Base-by-base conservation (phyloP, 2,888 invertebrate genomes). In the Petrolisthes cinctipes region DNA sequence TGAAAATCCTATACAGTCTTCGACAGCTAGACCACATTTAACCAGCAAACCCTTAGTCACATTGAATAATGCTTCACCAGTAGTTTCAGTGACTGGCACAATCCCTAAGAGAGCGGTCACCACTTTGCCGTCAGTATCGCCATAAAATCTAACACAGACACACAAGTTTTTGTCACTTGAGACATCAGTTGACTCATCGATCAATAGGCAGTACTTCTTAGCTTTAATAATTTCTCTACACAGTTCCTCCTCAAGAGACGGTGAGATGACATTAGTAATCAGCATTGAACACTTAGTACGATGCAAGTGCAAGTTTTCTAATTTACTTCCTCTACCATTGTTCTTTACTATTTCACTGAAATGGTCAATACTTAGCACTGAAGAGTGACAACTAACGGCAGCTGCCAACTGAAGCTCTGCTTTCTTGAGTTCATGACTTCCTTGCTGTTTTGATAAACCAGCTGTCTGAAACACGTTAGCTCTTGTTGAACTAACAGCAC, bases 201-300 rank as follows among this genome's bases (percentile, higher is more conserved):
- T 20, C 56, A 57, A 56, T 57, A 80, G 57, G 57, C 56, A 80
- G 23, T 80, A 80, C 57, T 80, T 80, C 57, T 80, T 80, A 57
- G 80, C 56, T 80, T 80, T 56, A 80, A 5, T 57, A 5, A 80
- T 57, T 23, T 80, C 57, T 80, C 57, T 57, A 54, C 80, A 56
- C 17, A 80, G n/a, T 14, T 80, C 80, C 23, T 53, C 78, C 57
- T 80, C 80, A 80, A 80, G 80, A 20, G 80, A 80, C 6, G 80
- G 80, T n/a, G 80, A 57, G 80, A 80, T 80, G 51, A 80, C 80
- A 23, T 80, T 80, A 80, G 57, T 80, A 56, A 80, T 79, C 57
- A 80, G 80, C 80, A 56, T 80, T 80, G 57, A 57, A 57, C 80
- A 80, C 51, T 80, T 80, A 20, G 79, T 80, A 23, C 80, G 80